Percentiles rank a stretch among this genome's conserved stretches.
These are phyloP conservation scores for Leucophenga varia DNA, from an alignment of 1,140 invertebrate genomes.

Conservation along the genomic window DNA sequence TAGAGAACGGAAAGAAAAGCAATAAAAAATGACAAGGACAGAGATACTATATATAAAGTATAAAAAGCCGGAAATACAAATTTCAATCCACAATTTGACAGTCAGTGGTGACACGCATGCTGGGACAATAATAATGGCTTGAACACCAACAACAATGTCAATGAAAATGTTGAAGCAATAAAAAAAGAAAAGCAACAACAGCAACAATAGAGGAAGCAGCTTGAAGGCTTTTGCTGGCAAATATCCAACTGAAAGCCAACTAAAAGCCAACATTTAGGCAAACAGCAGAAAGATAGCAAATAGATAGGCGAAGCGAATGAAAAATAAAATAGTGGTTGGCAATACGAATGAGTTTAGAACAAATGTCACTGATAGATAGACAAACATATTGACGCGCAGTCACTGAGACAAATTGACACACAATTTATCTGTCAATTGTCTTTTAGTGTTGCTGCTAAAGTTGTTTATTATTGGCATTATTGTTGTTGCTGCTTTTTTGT, in stretches of 20 bases:
- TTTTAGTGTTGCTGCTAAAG: no score
- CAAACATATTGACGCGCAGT: slow-evolving; percentile 30
- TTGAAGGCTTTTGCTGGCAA: no score
- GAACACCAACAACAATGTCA: background rate
- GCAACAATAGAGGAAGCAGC: no score
- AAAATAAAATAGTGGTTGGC: no score
- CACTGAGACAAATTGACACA: slow-evolving; percentile 50
- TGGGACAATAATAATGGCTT: slow-evolving; percentile 20
- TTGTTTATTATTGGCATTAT: no score
- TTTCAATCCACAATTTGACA: slow-evolving; percentile 37
- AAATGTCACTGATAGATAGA: background rate
- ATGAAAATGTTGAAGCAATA: slow-evolving; percentile 17
- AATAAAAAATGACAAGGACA: slow-evolving; percentile 14
- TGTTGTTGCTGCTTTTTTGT: no score
- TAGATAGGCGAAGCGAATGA: no score
- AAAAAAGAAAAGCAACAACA: slow-evolving; percentile 19
- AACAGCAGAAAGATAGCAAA: no score
- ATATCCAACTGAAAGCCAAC: slow-evolving; percentile 9
- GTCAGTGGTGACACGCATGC: slow-evolving; percentile 23
- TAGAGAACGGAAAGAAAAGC: slow-evolving; percentile 1
- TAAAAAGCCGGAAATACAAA: slow-evolving; percentile 9
- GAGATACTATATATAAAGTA: slow-evolving; percentile 10
- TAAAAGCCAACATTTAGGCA: slow-evolving; percentile 12
- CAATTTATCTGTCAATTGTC: slow-evolving; percentile 53
- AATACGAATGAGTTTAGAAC: no score